Evolutionary conservation across 2,113 vertebrate genomes (phyloP).

Genomic region (Xenopus laevis): DNA sequence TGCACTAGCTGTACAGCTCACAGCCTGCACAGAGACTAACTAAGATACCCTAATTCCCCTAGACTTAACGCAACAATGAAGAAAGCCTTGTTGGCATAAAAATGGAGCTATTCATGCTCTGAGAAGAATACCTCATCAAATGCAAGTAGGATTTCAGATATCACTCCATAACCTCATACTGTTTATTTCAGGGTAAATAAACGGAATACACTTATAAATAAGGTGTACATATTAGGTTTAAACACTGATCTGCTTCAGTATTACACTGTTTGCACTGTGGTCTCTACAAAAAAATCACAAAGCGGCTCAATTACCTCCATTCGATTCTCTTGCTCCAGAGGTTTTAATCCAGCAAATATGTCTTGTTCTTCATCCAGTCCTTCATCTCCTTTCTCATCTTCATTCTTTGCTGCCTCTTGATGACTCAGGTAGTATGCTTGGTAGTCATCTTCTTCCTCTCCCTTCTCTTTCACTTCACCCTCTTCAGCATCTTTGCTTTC

Average conservation of each 20-base stretch:
- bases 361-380: conserved; percentile 90
- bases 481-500: conserved; percentile 21
- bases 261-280: neutral
- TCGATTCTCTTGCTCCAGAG: conserved; percentile 88
- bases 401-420: conserved; percentile 77
- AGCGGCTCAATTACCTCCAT: conserved; percentile 93
- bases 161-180: too few species aligned
- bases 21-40: too few species aligned
- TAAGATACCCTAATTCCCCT: too few species aligned
- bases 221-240: neutral
- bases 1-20: too few species aligned
- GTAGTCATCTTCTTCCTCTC: conserved; percentile 88
- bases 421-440: conserved; percentile 91
- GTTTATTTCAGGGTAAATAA: too few species aligned
- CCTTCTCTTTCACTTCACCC: conserved; percentile 52
- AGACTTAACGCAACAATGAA: too few species aligned
- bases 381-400: conserved; percentile 76
- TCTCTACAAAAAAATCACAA: too few species aligned
- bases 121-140: too few species aligned
- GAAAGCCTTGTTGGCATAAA: too few species aligned
- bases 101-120: too few species aligned
- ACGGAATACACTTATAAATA: too few species aligned
- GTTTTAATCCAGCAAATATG: conserved; percentile 93
- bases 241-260: neutral
- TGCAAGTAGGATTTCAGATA: too few species aligned